A percentile compares a stretch with the other conserved stretches of the same genome.
phyloP scores from a whole-genome alignment of 2,888 invertebrate species.

The Zele albiditarsus region DNA sequence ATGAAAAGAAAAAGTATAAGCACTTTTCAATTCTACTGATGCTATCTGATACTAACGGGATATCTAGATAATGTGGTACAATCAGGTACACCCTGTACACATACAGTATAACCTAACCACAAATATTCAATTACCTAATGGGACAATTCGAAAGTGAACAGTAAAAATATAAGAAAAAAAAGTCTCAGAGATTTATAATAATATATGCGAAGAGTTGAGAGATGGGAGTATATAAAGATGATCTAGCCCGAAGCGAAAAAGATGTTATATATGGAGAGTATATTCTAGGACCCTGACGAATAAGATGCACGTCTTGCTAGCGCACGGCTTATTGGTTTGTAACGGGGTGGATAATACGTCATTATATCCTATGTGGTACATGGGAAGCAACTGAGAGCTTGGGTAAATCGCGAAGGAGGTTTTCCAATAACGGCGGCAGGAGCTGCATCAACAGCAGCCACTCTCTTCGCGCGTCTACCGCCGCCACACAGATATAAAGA shows the following conservation, averaged over 20 bases:
- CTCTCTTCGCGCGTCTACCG: constrained; percentile 7
- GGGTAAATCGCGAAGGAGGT: constrained; percentile 27
- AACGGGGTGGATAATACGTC: constrained; percentile 51
- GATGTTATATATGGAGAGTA: neutral
- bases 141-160: no score
- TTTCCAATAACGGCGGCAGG: constrained; percentile 46
- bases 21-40: no score
- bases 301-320: constrained; percentile 27
- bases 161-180: no score
- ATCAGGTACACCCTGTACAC: no score
- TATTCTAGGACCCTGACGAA: constrained; percentile 26
- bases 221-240: neutral
- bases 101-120: no score
- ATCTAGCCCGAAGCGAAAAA: constrained; percentile 7
- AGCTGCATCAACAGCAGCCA: neutral
- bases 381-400: constrained; percentile 46
- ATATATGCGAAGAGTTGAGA: no score
- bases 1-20: no score
- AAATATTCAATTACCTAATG: no score
- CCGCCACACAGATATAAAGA: neutral
- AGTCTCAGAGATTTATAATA: no score
- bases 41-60: no score
- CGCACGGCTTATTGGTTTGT: constrained; percentile 48
- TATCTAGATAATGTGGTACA: no score
- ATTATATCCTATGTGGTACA: constrained; percentile 54